A percentile compares a stretch with the other conserved stretches of the same genome.
Evolutionary conservation across 2,113 vertebrate species (phyloP).

Genomic region (Oncorhynchus masou): DNA sequence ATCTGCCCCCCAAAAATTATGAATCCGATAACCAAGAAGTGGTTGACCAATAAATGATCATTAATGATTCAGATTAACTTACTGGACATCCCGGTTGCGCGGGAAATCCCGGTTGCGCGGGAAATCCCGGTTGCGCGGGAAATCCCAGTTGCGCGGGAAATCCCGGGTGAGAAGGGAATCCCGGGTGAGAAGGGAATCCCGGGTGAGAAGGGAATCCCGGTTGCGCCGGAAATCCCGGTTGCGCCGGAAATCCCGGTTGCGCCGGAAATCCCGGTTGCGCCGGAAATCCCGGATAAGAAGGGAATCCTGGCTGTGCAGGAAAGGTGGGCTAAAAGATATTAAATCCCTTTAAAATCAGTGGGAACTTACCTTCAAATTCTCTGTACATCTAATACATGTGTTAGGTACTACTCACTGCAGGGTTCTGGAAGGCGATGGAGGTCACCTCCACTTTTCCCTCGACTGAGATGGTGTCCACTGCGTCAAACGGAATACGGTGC

Average conservation of each 20-base stretch:
- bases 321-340: conserved; percentile 11
- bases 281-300: not conserved
- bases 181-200: not conserved
- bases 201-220: not conserved
- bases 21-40: too few species aligned
- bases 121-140: too few species aligned
- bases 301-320: conserved; percentile 35
- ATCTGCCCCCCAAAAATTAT: too few species aligned
- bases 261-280: not conserved
- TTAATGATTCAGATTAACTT: conserved; percentile 24
- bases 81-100: conserved; percentile 24
- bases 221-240: not conserved
- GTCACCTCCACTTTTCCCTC: conserved; percentile 64
- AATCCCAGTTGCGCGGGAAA: too few species aligned
- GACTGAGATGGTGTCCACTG: conserved; percentile 60
- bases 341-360: not conserved
- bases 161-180: too few species aligned
- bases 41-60: too few species aligned
- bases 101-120: too few species aligned
- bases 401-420: conserved; percentile 44
- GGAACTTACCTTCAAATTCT: not conserved
- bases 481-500: conserved; percentile 62
- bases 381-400: not conserved
- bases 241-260: not conserved
- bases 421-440: conserved; percentile 64